Percentiles rank a stretch among this genome's conserved stretches.
Evolutionary conservation across 1,140 invertebrate species (phyloP).

Genomic region (Littorina saxatilis): DNA sequence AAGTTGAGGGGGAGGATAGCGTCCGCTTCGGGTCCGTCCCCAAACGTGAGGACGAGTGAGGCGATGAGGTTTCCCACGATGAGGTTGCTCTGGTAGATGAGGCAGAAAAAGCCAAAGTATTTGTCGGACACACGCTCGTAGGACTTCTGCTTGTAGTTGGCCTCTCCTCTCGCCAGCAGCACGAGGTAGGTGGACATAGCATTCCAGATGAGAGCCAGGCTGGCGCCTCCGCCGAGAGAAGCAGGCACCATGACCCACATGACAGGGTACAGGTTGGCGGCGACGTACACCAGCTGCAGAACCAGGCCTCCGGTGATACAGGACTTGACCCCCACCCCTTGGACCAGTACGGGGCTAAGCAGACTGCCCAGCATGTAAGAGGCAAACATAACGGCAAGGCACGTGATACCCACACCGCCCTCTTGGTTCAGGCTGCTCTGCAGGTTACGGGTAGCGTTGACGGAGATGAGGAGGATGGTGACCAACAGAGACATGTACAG

Average conservation of each 20-base stretch:
- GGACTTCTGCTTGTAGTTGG: conserved; percentile 51
- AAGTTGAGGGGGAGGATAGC: neutral
- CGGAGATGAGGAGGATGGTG: conserved; percentile 60
- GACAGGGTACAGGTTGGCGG: conserved; percentile 63
- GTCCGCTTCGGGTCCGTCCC: neutral
- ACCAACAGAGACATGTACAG: conserved; percentile 57
- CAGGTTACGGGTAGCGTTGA: conserved; percentile 64
- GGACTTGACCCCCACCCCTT: conserved; percentile 57
- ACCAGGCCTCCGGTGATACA: conserved; percentile 53
- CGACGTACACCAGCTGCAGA: conserved; percentile 57
- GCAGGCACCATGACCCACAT: conserved; percentile 61
- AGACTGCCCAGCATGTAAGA: conserved; percentile 64
- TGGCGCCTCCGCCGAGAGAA: conserved; percentile 58
- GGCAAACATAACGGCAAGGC: conserved; percentile 52
- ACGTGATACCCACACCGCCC: conserved; percentile 58
- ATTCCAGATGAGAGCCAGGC: conserved; percentile 63
- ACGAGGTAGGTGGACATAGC: conserved; percentile 67
- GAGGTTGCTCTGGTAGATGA: conserved; percentile 63
- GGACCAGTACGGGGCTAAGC: conserved; percentile 60
- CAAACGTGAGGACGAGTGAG: conserved; percentile 57
- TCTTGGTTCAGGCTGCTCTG: conserved; percentile 69
- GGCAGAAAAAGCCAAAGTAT: conserved; percentile 68
- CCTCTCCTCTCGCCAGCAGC: conserved; percentile 61
- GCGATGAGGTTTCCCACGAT: conserved; percentile 64
- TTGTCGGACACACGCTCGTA: conserved; percentile 59